Base-by-base conservation (phyloP, 2,797 vertebrate species). In the Chanos chanos region DNA sequence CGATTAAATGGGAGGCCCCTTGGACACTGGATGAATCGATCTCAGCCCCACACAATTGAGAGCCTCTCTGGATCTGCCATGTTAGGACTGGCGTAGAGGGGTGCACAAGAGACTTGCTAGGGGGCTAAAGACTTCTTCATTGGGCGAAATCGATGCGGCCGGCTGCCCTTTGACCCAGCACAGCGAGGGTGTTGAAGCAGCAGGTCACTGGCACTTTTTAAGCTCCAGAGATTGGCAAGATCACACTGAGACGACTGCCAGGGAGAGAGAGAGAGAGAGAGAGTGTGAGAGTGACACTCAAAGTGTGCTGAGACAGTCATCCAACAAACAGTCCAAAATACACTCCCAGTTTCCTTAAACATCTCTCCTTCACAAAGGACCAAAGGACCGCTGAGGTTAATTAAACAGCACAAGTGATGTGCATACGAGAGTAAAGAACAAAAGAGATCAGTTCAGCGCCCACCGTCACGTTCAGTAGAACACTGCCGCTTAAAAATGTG, bases 131-230 rank as follows among this genome's bases (percentile, higher is more conserved):
- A 74, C 71, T 77, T 78, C 85, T 82, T 87, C 79, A 55, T 75
- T 30, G 63, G 43, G 66, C 55, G 77, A 75, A 76, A 86, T 89
- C 86, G 81, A 91, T 90, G 51, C 47, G 81, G 72, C 80, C 45
- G 58, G 55, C 73, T 85, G 85, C 76, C 88, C 87, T 89, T 82
- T 90, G 90, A 91, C 89, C 91, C 76, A 39, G 43, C 72, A 58
- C 78, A 73, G 73, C 70, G 62, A 43, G 72, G 71, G 74, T 66
- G 73, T 75, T 73, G 54, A 52, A 79, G 68, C 65, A 48, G 80
- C 18, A 72, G 85, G 83, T 87, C 84, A 80, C 67, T 72, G 4
- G 67, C 52, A 61, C 70, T 36, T 73, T 81, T 86, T 89, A 87
- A 87, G 83, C 81, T 78, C 63, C 81, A 71, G 60, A 71, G 66